Evolutionary conservation across 2,797 vertebrate genomes (phyloP).

Genomic region (Lagothrix lagotricha): DNA sequence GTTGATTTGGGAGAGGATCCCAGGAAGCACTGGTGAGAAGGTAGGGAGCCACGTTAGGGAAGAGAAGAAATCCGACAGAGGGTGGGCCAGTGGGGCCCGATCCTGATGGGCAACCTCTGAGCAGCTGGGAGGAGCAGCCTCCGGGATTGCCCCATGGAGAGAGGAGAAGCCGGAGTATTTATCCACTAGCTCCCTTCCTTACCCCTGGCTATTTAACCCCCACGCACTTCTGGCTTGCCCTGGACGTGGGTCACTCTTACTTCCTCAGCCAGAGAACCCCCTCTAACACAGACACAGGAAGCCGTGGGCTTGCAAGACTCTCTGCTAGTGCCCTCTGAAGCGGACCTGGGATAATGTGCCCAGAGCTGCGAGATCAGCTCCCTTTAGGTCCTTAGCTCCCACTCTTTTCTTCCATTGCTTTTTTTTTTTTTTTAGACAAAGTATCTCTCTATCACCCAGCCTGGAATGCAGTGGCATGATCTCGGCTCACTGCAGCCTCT

Average conservation of each 20-base stretch:
- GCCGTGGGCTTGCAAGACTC: rapidly evolving
- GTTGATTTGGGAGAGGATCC: too few species aligned
- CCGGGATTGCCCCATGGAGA: rapidly evolving
- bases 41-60: neutral
- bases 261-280: neutral
- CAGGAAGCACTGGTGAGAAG: neutral
- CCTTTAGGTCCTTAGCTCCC: rapidly evolving
- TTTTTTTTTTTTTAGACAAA: too few species aligned
- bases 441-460: neutral
- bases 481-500: too few species aligned
- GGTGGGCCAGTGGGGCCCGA: rapidly evolving
- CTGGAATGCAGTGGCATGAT: neutral
- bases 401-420: neutral
- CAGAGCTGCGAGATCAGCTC: rapidly evolving
- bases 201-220: neutral
- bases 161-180: rapidly evolving
- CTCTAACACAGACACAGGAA: neutral
- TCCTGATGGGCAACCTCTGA: neutral
- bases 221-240: neutral
- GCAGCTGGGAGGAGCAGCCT: neutral
- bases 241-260: neutral
- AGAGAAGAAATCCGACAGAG: neutral
- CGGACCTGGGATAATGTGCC: rapidly evolving
- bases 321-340: rapidly evolving
- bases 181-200: too few species aligned